Conservation (phyloP, 2,113 vertebrate genomes). For the Microcebus murinus region DNA sequence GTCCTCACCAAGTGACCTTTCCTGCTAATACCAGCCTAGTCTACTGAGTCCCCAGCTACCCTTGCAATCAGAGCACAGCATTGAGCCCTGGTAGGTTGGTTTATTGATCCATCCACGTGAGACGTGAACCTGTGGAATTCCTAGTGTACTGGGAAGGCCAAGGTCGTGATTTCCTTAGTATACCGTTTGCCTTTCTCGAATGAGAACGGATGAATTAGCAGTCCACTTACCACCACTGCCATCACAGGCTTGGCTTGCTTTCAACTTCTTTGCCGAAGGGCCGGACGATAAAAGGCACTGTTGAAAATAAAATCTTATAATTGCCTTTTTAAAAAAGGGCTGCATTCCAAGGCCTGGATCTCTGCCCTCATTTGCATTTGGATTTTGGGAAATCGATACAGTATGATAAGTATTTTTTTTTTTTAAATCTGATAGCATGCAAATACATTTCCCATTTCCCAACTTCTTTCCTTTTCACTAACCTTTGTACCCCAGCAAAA, state of each 20-base stretch:
- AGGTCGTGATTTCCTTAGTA: neutral
- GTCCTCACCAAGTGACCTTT: neutral
- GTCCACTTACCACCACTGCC: fast-evolving
- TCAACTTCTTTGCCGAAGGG: constrained; percentile 25
- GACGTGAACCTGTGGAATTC: neutral
- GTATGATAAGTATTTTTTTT: constrained; percentile 53
- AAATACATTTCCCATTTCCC: constrained; percentile 45
- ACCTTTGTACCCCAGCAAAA: neutral
- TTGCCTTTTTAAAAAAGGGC: constrained; percentile 41
- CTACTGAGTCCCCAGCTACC: fast-evolving
- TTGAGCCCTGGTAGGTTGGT: fast-evolving
- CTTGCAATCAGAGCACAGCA: neutral
- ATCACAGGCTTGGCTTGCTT: neutral
- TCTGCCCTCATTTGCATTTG: constrained; percentile 38
- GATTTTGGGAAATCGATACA: constrained; percentile 1
- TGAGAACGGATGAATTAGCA: neutral
- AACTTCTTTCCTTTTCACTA: neutral
- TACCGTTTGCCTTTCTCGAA: neutral
- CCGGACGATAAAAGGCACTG: neutral
- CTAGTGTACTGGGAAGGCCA: fast-evolving
- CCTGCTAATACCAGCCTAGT: neutral
- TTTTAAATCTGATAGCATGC: constrained; percentile 59
- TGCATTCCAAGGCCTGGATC: constrained; percentile 23
- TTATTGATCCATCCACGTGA: fast-evolving
- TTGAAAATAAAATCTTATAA: constrained; percentile 62